These are phyloP conservation scores for Buceros bicornis DNA, from an alignment of 2,797 vertebrate species.

Conservation along the genomic window DNA sequence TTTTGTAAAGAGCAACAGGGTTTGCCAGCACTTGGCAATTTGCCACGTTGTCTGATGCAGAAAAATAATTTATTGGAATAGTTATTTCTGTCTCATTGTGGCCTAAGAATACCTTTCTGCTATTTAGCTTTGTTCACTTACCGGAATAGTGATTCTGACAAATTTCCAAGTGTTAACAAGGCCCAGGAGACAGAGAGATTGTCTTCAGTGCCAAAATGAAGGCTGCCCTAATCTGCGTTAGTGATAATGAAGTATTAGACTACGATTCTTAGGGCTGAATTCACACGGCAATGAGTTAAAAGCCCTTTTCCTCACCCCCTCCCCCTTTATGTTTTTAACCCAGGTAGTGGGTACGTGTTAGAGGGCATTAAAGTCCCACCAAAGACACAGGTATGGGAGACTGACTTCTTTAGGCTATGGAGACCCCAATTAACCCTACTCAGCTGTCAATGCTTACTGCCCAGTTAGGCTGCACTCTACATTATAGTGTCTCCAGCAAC, in stretches of 20 bases:
- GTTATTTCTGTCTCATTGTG: slow-evolving; percentile 32
- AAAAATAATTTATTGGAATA: background rate
- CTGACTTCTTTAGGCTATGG: background rate
- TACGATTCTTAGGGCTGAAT: background rate
- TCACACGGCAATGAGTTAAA: background rate
- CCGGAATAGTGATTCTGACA: background rate
- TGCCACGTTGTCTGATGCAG: background rate
- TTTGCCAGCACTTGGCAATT: background rate
- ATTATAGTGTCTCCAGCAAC: background rate
- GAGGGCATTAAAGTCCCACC: background rate
- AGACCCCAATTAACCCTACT: background rate
- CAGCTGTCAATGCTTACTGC: background rate
- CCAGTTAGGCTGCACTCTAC: background rate
- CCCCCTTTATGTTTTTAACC: background rate
- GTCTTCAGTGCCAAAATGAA: background rate
- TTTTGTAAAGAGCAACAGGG: background rate
- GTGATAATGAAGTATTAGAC: background rate
- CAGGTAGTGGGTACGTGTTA: background rate
- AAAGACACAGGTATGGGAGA: background rate
- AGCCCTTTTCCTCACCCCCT: background rate
- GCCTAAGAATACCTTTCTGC: slow-evolving; percentile 41
- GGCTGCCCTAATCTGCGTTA: background rate
- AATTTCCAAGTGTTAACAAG: slow-evolving; percentile 49
- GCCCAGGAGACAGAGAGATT: background rate
- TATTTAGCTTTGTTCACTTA: slow-evolving; percentile 21